Conservation (phyloP, 2,797 vertebrate genomes). For the Agapornis canus region DNA sequence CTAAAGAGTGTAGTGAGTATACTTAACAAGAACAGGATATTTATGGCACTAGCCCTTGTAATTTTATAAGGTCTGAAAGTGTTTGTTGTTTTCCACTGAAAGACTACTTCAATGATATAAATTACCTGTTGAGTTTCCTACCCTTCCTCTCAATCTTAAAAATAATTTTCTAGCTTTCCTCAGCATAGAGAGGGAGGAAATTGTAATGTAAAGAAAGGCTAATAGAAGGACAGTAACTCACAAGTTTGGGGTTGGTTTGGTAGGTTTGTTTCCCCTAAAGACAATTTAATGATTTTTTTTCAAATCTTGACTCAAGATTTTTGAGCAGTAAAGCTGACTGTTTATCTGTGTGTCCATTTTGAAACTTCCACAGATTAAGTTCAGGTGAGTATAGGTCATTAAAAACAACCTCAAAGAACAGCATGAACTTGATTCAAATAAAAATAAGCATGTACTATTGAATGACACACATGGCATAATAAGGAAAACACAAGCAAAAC, state of each 20-base stretch:
- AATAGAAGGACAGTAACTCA: not conserved
- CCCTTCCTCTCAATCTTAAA: not conserved
- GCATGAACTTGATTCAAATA: not conserved
- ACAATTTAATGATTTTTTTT: not conserved
- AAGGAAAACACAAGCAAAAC: not conserved
- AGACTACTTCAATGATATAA: not conserved
- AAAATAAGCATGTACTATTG: not conserved
- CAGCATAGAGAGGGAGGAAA: not conserved
- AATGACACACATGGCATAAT: not conserved
- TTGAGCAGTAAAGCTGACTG: not conserved
- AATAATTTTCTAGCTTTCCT: not conserved
- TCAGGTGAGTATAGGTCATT: not conserved
- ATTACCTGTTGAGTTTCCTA: not conserved
- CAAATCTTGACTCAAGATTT: not conserved
- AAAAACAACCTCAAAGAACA: not conserved
- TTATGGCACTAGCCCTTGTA: not conserved
- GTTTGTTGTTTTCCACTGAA: not conserved
- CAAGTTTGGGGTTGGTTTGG: not conserved
- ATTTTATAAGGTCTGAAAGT: not conserved
- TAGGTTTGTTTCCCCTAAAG: not conserved
- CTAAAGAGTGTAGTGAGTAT: not conserved
- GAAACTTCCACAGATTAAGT: not conserved
- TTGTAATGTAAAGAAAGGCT: not conserved
- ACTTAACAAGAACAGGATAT: not conserved
- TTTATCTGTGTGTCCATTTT: not conserved